Evolutionary conservation across 2,113 vertebrate species (phyloP), one percentile per base, ranked within the genome.

Genomic region (Tympanuchus pallidicinctus): DNA sequence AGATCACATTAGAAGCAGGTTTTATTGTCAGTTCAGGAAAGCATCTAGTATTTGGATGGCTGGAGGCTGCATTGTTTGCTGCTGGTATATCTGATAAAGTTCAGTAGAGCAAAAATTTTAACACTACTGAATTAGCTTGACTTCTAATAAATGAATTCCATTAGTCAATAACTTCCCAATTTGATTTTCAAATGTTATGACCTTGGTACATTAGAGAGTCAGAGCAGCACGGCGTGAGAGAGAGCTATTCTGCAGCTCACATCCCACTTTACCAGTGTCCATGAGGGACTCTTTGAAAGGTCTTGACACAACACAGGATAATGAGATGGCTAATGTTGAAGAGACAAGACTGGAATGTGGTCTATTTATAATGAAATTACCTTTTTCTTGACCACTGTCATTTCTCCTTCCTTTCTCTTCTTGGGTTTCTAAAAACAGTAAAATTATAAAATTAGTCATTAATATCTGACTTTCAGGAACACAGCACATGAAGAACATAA

Each of bases 361-460:
- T 73, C 36, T 63, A 5, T 2, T 47, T 73, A 71, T 63, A 36
- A 84, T 17, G 27, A 74, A 59, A 90, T 90, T 94, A 97, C 98
- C 99, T 95, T 97, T 99, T 21, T 99, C 98, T 75, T 97, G 98
- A 21, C 89, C 19, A 3, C 98, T 98, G 40, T 96, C 97, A n/a
- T 85, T 95, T 65, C 84, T 89, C 43, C 88, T 96, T 82, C 94
- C 96, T 86, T 94, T 97, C 38, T 97, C 95, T 74, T 97, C 97
- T 40, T 97, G 98, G 8, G 97, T 96, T 94, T 98, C 98, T 99
- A 90, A 84, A 94, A 67, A 57, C 54, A 5, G 74, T 0, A 8
- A 32, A 91, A 86, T 94, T 85, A 83, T 6, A 67, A 60, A 18
- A 80, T 60, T 91, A 90, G 88, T 25, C 54, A 83, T 88, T 34